A percentile compares a stretch with the other conserved stretches of the same genome.
phyloP scores from a whole-genome alignment of 2,888 invertebrate genomes.

The Escarpia spicata region DNA sequence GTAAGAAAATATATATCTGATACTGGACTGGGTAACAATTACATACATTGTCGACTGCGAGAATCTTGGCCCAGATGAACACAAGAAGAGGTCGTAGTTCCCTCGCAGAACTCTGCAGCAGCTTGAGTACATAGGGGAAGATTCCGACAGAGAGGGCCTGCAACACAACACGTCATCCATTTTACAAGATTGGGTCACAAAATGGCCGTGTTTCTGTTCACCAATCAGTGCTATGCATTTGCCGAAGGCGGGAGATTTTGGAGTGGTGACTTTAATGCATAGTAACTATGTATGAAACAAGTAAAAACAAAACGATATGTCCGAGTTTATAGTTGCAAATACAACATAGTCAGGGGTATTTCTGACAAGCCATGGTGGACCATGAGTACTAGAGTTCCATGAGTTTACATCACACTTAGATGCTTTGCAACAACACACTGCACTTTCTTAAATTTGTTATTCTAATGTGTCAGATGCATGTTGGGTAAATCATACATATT shows the following conservation, averaged over 20 bases:
- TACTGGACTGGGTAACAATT: neutral
- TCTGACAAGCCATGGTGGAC: too few species aligned
- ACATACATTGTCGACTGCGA: slow-evolving; percentile 90
- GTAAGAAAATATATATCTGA: neutral
- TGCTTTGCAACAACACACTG: too few species aligned
- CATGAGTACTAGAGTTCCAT: too few species aligned
- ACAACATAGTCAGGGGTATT: too few species aligned
- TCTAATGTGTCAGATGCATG: too few species aligned
- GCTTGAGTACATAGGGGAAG: slow-evolving; percentile 96
- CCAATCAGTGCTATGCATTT: neutral
- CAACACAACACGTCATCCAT: neutral
- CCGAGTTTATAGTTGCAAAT: too few species aligned
- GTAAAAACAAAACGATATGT: too few species aligned
- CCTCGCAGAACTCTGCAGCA: slow-evolving; percentile 92
- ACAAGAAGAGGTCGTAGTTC: slow-evolving; percentile 92
- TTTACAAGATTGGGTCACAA: neutral
- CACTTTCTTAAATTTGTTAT: too few species aligned
- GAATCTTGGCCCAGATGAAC: slow-evolving; percentile 98
- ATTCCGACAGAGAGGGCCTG: slow-evolving; percentile 94
- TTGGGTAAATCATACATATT: too few species aligned
- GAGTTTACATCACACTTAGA: neutral
- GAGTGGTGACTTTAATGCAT: too few species aligned
- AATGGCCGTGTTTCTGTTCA: neutral
- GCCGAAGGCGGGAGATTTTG: neutral
- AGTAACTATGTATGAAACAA: too few species aligned